Evolutionary conservation across 2,888 invertebrate genomes (phyloP), one percentile per base, ranked within the genome.

Genomic region (Drosophila monieri): DNA sequence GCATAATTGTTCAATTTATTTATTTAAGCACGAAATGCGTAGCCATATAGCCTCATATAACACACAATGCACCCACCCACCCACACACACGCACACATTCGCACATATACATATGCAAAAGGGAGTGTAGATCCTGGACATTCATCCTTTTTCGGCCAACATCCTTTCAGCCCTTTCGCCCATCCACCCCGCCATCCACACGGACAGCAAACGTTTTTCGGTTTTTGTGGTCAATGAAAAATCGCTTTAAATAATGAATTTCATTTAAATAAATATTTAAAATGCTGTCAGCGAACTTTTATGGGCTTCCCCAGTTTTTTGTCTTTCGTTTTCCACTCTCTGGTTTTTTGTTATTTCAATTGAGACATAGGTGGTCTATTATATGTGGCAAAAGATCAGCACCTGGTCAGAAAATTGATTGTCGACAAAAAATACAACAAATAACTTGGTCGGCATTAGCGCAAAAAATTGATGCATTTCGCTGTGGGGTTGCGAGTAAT

Each of bases 1-100:
- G 81, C 80, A 83, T 83, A 83, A 83, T 83, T 83, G 85, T 80
- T 83, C 85, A 83, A 83, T 83, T 83, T 83, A 83, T 83, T 83
- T 83, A 85, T 83, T 83, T 85, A 85, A 83, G 74, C 80, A 76
- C 78, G 72, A 79, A 81, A 77, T 71, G 75, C 70, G 48, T 56
- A 56, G 58, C 67, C 39, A 48, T 37, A 15, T 18, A 18, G 39
- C 39, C 39, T 18, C 47, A 39, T 6, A 35, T n/a, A 35, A 35
- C 35, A 56, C 55, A 51, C 53, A 68, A 62, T 62, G 52, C 25
- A 35, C 60, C 44, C 49, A 48, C 51, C 32, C 35, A 51, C 25
- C n/a, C 39, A 15, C 41, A 14, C 14, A 14, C 37, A 14, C 14
- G 15, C 14, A 3, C 3, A 1, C 25, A 25, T 6, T 6, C 25